phyloP scores from a whole-genome alignment of 1,140 invertebrate species.

The Cherax quadricarinatus region DNA sequence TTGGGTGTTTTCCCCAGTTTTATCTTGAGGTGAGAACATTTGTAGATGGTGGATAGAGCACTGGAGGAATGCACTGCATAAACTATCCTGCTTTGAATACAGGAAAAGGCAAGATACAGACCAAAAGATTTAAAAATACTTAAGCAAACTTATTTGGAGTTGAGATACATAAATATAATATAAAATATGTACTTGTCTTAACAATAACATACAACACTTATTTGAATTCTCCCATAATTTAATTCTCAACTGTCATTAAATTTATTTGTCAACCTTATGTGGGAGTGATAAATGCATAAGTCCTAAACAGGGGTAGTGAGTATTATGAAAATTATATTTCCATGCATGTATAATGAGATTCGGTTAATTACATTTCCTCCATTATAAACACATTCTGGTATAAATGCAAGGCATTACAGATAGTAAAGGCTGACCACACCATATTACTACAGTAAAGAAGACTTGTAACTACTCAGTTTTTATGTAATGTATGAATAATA shows the following conservation, averaged over 20 bases:
- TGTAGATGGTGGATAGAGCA: too few species aligned
- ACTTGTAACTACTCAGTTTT: too few species aligned
- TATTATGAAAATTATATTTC: not conserved
- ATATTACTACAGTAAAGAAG: too few species aligned
- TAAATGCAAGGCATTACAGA: too few species aligned
- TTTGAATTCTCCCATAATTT: not conserved
- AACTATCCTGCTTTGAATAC: not conserved
- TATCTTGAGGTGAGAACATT: too few species aligned
- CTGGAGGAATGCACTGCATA: not conserved
- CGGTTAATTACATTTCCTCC: not conserved
- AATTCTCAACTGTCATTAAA: not conserved
- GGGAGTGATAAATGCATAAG: not conserved
- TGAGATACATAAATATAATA: not conserved
- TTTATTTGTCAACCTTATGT: not conserved
- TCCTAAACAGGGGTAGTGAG: not conserved
- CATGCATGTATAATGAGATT: not conserved
- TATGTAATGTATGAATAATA: too few species aligned
- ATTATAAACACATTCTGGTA: not conserved
- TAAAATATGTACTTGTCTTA: not conserved
- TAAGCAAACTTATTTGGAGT: not conserved
- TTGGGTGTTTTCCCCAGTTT: too few species aligned
- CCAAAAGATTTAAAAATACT: not conserved
- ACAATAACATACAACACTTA: not conserved
- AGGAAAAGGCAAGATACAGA: not conserved
- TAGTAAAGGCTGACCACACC: too few species aligned